Evolutionary conservation across 2,888 invertebrate species (phyloP), one percentile per base, ranked within the genome.

Genomic region (Psylliodes chrysocephalus): DNA sequence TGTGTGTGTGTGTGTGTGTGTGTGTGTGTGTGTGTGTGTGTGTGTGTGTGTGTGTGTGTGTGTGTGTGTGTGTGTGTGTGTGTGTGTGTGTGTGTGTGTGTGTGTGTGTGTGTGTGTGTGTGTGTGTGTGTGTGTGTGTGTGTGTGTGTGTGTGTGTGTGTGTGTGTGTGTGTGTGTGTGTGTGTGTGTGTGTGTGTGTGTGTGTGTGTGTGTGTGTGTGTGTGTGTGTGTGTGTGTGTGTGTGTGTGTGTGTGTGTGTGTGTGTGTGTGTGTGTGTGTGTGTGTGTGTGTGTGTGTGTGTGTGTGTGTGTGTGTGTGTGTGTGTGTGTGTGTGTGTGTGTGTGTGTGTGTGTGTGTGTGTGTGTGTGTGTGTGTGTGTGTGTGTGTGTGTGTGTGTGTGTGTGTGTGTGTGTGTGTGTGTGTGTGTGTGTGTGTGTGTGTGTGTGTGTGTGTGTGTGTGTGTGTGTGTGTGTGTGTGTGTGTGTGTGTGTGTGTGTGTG

Each of bases 1-100:
- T 38, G 38, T 38, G 38, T 38, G 38, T 38, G 38, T 15, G 38
- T 15, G 38, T 15, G 38, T 15, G 38, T 38, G 38, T 38, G 38
- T 38, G 38, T 38, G 38, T 38, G 38, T 38, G 38, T 38, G 38
- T 38, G 38, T 38, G 38, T 38, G 38, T 38, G 38, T 38, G 38
- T 38, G 38, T 15, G 38, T 15, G 38, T 15, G 38, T 15, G 38
- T 15, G 38, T 38, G 38, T 38, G 38, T 38, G 38, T 38, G 38
- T 38, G 38, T 38, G 38, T 38, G 38, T 38, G 38, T 15, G 38
- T 15, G 38, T 15, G 38, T 15, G 38, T 38, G 38, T 38, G 12
- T 38, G 38, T 38, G 38, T 38, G 38, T 38, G 38, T 38, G 38
- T 38, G 38, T 15, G 38, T 15, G 38, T 38, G 38, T 38, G 12